These are phyloP conservation scores for Euborellia annulipes DNA, from an alignment of 1,140 invertebrate genomes.

Conservation along the genomic window DNA sequence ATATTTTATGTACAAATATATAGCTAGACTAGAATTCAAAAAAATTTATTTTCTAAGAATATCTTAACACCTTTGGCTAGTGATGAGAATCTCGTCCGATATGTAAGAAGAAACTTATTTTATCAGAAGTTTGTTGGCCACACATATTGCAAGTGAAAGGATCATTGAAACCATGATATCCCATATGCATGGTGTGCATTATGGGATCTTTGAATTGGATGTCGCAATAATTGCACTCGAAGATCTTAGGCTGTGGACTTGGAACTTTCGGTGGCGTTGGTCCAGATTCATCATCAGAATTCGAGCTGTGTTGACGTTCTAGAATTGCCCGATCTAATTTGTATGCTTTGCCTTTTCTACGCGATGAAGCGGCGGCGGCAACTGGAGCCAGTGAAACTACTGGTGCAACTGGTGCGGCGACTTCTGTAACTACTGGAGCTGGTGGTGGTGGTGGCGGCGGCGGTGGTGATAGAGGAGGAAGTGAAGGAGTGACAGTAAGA, in stretches of 20 bases:
- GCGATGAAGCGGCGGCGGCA: conserved; percentile 37
- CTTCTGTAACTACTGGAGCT: conserved; percentile 20
- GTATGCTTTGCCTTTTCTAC: conserved; percentile 62
- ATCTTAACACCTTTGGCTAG: conserved; percentile 21
- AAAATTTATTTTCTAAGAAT: too few relatives aligned
- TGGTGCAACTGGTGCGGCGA: neutral
- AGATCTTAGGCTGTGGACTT: conserved; percentile 22
- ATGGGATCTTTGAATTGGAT: conserved; percentile 79
- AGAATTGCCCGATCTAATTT: conserved; percentile 34
- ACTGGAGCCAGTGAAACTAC: conserved; percentile 19
- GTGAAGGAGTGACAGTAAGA: conserved; percentile 8
- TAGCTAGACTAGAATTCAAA: too few relatives aligned
- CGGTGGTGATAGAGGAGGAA: conserved; percentile 6
- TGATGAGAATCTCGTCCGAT: conserved; percentile 68
- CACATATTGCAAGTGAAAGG: conserved; percentile 93
- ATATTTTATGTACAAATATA: too few relatives aligned
- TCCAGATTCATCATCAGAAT: conserved; percentile 28
- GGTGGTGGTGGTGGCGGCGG: neutral
- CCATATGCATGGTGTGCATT: conserved; percentile 92
- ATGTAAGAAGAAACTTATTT: conserved; percentile 82
- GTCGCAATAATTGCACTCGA: conserved; percentile 72
- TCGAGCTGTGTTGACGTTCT: conserved; percentile 13
- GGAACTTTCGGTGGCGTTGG: conserved; percentile 8
- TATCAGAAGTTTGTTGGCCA: conserved; percentile 63
- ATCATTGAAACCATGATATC: conserved; percentile 78